These are phyloP conservation scores for Mesoclemmys tuberculata DNA, from an alignment of 2,113 vertebrate species.

Conservation along the genomic window DNA sequence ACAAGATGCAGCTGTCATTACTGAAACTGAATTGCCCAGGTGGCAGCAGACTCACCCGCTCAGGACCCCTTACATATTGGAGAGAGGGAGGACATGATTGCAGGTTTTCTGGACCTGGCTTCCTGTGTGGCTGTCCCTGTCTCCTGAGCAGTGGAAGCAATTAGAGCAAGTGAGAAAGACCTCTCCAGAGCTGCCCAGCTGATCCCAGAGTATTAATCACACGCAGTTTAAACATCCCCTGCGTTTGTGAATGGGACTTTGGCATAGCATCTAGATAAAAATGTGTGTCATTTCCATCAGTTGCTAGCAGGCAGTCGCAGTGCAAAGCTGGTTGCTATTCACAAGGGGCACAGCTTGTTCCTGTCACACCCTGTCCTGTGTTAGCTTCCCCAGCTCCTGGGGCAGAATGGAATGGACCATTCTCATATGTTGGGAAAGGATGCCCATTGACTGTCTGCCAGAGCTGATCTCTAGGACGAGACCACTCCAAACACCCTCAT, in stretches of 20 bases:
- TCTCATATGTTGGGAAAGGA: neutral
- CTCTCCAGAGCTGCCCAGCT: neutral
- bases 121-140: neutral
- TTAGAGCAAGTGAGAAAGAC: neutral
- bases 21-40: neutral
- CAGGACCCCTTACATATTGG: too few species aligned
- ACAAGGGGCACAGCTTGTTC: neutral
- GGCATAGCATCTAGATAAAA: neutral
- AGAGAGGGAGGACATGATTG: neutral
- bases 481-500: neutral
- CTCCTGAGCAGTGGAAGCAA: neutral
- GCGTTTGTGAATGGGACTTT: neutral
- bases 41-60: too few species aligned
- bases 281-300: neutral
- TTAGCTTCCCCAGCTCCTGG: accelerated
- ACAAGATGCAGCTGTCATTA: neutral
- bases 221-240: neutral
- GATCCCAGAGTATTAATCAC: neutral
- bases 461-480: neutral
- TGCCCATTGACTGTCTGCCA: neutral
- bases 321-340: neutral
- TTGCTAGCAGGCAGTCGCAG: neutral
- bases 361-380: neutral
- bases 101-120: neutral
- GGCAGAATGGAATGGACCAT: neutral